These are phyloP conservation scores for Cromileptes altivelis DNA, from an alignment of 2,113 vertebrate species.

Conservation along the genomic window DNA sequence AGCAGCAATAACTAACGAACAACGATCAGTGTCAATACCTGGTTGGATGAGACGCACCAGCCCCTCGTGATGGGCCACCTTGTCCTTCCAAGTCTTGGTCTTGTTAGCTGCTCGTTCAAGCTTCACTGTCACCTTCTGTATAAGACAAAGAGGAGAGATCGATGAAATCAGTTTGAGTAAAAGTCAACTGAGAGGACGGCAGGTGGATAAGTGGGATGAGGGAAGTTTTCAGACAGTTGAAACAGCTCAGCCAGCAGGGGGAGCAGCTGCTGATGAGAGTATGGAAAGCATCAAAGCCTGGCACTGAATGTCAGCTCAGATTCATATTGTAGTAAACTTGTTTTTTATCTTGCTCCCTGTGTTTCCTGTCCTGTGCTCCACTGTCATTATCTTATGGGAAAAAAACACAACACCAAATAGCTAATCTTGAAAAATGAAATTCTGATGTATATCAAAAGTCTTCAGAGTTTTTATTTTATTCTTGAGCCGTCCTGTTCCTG, in stretches of 20 bases:
- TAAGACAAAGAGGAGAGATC: slow-evolving; percentile 12
- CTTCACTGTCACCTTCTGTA: slow-evolving; percentile 91
- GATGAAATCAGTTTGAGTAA: too few species aligned
- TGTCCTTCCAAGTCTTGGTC: slow-evolving; percentile 96
- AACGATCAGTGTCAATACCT: slow-evolving; percentile 79
- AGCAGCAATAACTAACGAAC: too few species aligned
- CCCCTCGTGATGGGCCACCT: slow-evolving; percentile 94
- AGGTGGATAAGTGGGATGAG: not conserved
- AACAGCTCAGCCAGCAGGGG: not conserved
- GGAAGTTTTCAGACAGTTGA: not conserved
- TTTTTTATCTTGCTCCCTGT: not conserved
- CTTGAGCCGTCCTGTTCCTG: not conserved
- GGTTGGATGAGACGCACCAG: slow-evolving; percentile 95
- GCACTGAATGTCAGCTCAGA: too few species aligned
- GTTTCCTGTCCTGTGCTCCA: not conserved
- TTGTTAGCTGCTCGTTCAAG: slow-evolving; percentile 89
- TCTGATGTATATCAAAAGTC: not conserved
- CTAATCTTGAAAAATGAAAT: not conserved
- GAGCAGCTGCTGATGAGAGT: not conserved
- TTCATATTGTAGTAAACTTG: too few species aligned
- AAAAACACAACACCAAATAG: not conserved
- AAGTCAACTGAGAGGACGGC: not conserved
- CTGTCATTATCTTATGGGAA: not conserved
- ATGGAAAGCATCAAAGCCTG: too few species aligned
- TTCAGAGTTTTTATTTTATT: too few species aligned